Conservation (phyloP, 1,140 invertebrate genomes). For the Ceratina calcarata region DNA sequence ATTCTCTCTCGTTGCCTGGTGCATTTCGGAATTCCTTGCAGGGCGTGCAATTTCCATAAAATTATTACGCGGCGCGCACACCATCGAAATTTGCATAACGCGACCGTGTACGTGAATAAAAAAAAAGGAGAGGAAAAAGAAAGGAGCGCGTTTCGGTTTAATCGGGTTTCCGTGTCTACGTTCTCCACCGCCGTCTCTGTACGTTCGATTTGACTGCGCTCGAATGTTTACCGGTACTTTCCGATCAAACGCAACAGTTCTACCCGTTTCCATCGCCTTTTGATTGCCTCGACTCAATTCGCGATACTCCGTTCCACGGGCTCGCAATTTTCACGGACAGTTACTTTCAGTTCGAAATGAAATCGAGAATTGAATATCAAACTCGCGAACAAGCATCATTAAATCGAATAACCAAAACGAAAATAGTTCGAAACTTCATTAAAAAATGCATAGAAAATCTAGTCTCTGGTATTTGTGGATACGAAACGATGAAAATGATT, state of each 20-base stretch:
- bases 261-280: not conserved
- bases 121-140: constrained; percentile 44
- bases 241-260: not conserved
- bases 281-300: not conserved
- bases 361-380: not conserved
- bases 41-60: constrained; percentile 62
- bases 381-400: not conserved
- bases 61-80: constrained; percentile 54
- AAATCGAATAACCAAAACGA: too few relatives aligned
- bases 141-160: constrained; percentile 51
- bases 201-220: constrained; percentile 16
- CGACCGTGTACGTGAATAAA: constrained; percentile 7
- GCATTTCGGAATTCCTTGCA: constrained; percentile 52
- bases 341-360: not conserved
- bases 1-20: constrained; percentile 1
- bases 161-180: constrained; percentile 60
- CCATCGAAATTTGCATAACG: constrained; percentile 60
- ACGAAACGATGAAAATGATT: not conserved
- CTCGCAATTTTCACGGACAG: not conserved
- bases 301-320: not conserved
- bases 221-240: constrained; percentile 35
- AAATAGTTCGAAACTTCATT: too few relatives aligned
- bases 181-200: not conserved
- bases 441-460: not conserved
- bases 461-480: too few relatives aligned